Evolutionary conservation across 2,888 invertebrate genomes (phyloP).

Genomic region (Noctuana brunneofusca): DNA sequence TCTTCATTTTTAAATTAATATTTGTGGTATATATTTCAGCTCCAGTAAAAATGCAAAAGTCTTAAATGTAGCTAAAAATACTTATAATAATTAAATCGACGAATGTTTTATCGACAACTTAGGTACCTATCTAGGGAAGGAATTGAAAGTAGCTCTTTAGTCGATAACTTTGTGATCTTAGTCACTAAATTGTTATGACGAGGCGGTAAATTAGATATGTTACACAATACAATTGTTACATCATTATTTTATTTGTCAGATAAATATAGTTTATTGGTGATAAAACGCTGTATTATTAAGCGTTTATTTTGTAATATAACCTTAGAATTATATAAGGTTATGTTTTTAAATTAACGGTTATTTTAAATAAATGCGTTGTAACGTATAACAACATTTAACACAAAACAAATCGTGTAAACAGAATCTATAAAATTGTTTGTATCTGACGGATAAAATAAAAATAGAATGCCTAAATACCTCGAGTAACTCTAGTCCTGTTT

Average conservation of each 20-base stretch:
- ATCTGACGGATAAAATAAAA: constrained; percentile 21
- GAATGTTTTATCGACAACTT: not conserved
- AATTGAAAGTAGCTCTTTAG: constrained; percentile 29
- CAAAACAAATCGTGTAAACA: too few species aligned
- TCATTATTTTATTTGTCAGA: constrained; percentile 19
- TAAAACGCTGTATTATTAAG: too few species aligned
- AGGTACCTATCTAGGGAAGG: constrained; percentile 13
- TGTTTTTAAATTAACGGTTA: too few species aligned
- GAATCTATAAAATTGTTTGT: not conserved
- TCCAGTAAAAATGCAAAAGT: too few species aligned
- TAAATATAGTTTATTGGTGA: not conserved
- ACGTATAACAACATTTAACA: too few species aligned
- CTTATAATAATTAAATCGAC: constrained; percentile 1
- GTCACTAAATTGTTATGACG: constrained; percentile 35
- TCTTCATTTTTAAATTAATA: too few species aligned
- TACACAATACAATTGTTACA: constrained; percentile 9
- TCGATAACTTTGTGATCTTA: constrained; percentile 31
- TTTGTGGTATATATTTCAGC: too few species aligned
- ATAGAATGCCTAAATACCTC: constrained; percentile 21
- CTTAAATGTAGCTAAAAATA: too few species aligned
- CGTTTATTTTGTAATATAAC: too few species aligned
- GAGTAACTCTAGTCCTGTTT: constrained; percentile 28
- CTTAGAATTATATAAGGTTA: too few species aligned
- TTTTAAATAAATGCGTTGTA: too few species aligned
- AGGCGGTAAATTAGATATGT: constrained; percentile 30